These are phyloP conservation scores for Epizoanthus ramosus DNA, from an alignment of 92 coral and sea anemone genomes.

Conservation along the genomic window DNA sequence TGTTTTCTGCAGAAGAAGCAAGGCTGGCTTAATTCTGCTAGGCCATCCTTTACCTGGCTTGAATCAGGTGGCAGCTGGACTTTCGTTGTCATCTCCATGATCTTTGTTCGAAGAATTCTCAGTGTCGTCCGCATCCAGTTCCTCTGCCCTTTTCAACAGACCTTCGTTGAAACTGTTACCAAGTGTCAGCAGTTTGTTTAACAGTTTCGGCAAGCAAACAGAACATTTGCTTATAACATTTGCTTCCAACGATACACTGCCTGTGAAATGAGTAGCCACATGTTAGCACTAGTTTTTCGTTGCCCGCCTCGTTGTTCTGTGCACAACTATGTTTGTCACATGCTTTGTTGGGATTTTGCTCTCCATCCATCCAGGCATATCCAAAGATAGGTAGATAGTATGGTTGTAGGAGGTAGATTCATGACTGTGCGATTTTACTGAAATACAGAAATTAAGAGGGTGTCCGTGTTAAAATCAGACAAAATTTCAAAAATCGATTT, in stretches of 20 bases:
- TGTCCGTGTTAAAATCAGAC: too few relatives aligned
- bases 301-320: not conserved
- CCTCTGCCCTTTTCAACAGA: constrained; percentile 18
- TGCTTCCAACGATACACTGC: constrained; percentile 15
- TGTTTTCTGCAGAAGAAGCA: constrained; percentile 2
- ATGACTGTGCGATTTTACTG: constrained; percentile 21
- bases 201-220: constrained; percentile 35
- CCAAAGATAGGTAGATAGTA: constrained; percentile 56
- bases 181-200: constrained; percentile 19
- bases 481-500: too few relatives aligned
- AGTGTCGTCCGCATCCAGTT: constrained; percentile 15
- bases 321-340: constrained; percentile 37
- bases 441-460: too few relatives aligned
- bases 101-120: constrained; percentile 22
- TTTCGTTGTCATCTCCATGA: constrained; percentile 41
- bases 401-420: too few relatives aligned
- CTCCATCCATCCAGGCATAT: constrained; percentile 35
- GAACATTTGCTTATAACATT: too few relatives aligned
- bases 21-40: constrained; percentile 39
- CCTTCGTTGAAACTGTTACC: constrained; percentile 42
- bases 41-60: not conserved
- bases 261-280: constrained; percentile 59
- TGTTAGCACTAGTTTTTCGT: constrained; percentile 16
- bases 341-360: constrained; percentile 33
- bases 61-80: not conserved